Percentiles rank a stretch among this genome's conserved stretches.
Evolutionary conservation across 1,140 invertebrate genomes (phyloP).

Genomic region (Ips nitidus): DNA sequence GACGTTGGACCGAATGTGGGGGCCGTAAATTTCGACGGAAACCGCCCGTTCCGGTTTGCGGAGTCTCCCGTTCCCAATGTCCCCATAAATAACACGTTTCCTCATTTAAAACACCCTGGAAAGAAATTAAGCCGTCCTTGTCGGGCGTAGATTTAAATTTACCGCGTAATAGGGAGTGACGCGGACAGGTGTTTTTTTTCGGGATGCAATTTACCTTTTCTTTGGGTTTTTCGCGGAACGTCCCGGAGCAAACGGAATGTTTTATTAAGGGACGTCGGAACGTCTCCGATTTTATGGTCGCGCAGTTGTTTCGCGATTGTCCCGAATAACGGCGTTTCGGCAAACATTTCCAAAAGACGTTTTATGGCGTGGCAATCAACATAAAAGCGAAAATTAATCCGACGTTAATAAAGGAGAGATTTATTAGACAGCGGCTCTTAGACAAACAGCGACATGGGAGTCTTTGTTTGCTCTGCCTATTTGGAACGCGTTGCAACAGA

Average conservation of each 20-base stretch:
- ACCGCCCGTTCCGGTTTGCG: conserved; percentile 7
- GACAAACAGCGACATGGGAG: conserved; percentile 8
- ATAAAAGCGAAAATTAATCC: conserved; percentile 14
- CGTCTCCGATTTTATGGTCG: neutral
- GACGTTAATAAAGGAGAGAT: conserved; percentile 10
- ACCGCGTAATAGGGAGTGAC: conserved; percentile 14
- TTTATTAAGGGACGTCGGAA: neutral
- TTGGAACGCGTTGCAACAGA: neutral
- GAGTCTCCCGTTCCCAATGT: conserved; percentile 1
- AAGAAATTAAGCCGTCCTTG: conserved; percentile 24
- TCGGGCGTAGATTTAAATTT: conserved; percentile 19
- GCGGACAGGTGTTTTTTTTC: conserved; percentile 20
- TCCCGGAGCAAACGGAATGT: neutral
- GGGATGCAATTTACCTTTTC: neutral
- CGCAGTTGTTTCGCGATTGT: conserved; percentile 4
- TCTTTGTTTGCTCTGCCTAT: conserved; percentile 1
- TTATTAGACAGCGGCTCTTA: conserved; percentile 11
- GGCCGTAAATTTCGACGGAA: conserved; percentile 8
- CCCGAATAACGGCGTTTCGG: neutral
- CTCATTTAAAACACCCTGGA: conserved; percentile 22
- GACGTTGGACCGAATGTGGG: neutral
- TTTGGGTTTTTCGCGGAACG: neutral
- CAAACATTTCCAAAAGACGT: conserved; percentile 9
- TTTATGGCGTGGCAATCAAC: conserved; percentile 11
- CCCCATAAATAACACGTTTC: conserved; percentile 17